phyloP scores from a whole-genome alignment of 2,113 vertebrate species.

The Coregonus clupeaformis region DNA sequence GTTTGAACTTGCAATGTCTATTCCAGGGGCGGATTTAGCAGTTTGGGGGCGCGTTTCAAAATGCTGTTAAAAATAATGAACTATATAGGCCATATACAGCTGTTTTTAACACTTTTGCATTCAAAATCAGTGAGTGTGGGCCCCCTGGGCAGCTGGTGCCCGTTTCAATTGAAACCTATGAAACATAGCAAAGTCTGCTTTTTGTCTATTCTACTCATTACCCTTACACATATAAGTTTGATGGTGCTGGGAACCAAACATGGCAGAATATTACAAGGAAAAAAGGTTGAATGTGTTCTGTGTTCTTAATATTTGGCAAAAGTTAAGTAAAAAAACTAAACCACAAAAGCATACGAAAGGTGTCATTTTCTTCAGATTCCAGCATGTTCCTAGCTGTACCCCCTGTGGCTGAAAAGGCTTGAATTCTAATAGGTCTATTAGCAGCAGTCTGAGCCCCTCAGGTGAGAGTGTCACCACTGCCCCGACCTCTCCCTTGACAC shows the following conservation, averaged over 20 bases:
- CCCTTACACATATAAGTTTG: neutral
- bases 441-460: constrained; percentile 18
- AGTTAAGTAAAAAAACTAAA: neutral
- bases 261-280: neutral
- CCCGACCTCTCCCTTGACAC: constrained; percentile 33
- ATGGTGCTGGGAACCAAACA: neutral
- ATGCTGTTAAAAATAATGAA: too few relatives aligned
- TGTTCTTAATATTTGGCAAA: neutral
- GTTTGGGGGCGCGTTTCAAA: too few relatives aligned
- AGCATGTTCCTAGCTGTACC: neutral
- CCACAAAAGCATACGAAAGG: neutral
- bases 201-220: neutral
- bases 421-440: constrained; percentile 28
- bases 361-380: neutral
- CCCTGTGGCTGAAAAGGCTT: constrained; percentile 6
- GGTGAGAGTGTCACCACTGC: constrained; percentile 12
- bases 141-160: neutral
- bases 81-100: too few relatives aligned
- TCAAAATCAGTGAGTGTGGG: too few relatives aligned
- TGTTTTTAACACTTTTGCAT: too few relatives aligned
- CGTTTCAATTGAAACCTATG: neutral
- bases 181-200: too few relatives aligned
- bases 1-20: too few relatives aligned
- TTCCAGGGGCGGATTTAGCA: too few relatives aligned
- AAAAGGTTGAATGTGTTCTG: neutral